Evolutionary conservation across 2,113 vertebrate species (phyloP), one percentile per base, ranked within the genome.

Genomic region (Cyprinodon brontotheroides): DNA sequence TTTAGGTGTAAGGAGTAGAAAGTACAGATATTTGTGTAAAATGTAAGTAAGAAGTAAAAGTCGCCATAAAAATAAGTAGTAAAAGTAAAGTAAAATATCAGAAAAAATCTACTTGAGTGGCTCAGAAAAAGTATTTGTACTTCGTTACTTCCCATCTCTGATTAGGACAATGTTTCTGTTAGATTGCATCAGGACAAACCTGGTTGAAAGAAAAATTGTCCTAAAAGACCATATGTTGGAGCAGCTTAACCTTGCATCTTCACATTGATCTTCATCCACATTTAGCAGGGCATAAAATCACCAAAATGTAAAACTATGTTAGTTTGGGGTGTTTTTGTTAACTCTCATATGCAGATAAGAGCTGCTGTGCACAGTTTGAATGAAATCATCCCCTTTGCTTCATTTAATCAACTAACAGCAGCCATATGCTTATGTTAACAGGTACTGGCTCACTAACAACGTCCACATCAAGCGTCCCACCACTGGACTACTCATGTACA

Each of bases 401-500:
- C 5, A 6, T 20, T 57, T 57, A 6, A 14, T n/a, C 50, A 57
- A 9, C 36, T 76, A 70, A 77, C 9, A 3, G 8, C 63, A 22
- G 3, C 0, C 1, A 3, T 50, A 8, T 66, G 45, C 83, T 50
- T 82, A 43, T 79, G 36, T 75, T 41, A 4, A 67, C 91, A 99
- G 97, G 86, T 99, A 98, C 78, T 99, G 98, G 97, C 92, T 99
- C 38, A 99, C 97, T 1, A 99, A 99, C 92, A 96, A 96, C 53
- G 96, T 99, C 64, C 96, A 96, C 89, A 99, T 99, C 81, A 99
- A 99, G 87, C 94, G 98, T 53, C 98, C 98, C 12, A 98, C 97
- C 84, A 99, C 98, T 0, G 98, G 98, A 76, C 95, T 99, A 29
- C 91, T 99, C 83, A 99, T 99, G 98, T 99, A 99, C 77, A 99